Evolutionary conservation across 2,797 vertebrate genomes (phyloP).

Genomic region (Cichlasoma orientale): DNA sequence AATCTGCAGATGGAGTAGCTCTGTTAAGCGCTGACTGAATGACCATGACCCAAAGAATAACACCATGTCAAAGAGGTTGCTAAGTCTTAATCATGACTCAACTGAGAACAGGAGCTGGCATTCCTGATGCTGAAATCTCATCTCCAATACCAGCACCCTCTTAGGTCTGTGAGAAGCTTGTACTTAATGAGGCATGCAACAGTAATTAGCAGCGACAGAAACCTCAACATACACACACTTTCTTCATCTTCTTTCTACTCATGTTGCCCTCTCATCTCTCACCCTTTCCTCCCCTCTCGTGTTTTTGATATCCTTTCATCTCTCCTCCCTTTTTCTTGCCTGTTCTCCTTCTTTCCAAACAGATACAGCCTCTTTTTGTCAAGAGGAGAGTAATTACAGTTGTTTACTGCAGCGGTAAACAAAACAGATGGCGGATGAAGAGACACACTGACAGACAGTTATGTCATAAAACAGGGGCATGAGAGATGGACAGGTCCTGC

Average conservation of each 20-base stretch:
- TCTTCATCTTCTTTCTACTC: conserved; percentile 36
- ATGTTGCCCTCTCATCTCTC: conserved; percentile 16
- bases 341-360: conserved; percentile 14
- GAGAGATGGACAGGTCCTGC: conserved; percentile 58
- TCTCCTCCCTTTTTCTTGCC: conserved; percentile 12
- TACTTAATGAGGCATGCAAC: conserved; percentile 63
- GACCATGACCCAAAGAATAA: conserved; percentile 51
- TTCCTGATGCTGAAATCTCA: not conserved
- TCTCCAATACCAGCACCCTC: conserved; percentile 6
- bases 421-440: conserved; percentile 40
- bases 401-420: conserved; percentile 37
- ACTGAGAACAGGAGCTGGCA: conserved; percentile 9
- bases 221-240: conserved; percentile 18
- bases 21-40: conserved; percentile 31
- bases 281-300: conserved; percentile 5
- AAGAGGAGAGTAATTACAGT: conserved; percentile 44
- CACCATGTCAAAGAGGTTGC: conserved; percentile 40
- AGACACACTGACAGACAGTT: conserved; percentile 34
- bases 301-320: conserved; percentile 32
- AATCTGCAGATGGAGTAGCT: conserved; percentile 37
- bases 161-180: conserved; percentile 20
- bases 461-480: conserved; percentile 37
- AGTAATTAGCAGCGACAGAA: conserved; percentile 68
- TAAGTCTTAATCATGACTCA: conserved; percentile 42
- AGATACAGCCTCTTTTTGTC: conserved; percentile 37